Base-by-base conservation (phyloP, 2,888 invertebrate genomes). In the Eupsilia transversa region DNA sequence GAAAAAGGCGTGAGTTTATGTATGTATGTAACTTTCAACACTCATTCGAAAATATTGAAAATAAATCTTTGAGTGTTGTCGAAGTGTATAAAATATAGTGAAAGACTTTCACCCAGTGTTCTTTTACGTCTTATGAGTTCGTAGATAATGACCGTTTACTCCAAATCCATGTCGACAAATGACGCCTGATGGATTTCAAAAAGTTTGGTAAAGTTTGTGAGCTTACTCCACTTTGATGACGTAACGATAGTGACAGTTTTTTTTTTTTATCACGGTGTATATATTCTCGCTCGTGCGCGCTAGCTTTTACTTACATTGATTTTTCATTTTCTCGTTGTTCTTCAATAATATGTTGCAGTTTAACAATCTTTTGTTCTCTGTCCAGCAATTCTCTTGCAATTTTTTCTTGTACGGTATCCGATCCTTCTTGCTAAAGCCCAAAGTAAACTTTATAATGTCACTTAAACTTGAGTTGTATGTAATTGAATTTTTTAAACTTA, bases 321-420 rank as follows among this genome's bases (percentile, higher is more conserved):
- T 94, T 94, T 87, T 95, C 94, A 81, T 94, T 94, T 88, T 94
- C 92, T 27, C 89, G 87, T 69, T 91, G 91, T 77, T 94, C 93
- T 70, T 94, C 92, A 70, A 96, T 92, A n/a, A 87, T 77, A 67
- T 90, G 89, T 85, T 95, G 94, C 61, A 96, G 83, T 86, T 92
- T 90, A 30, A 85, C 81, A 79, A 95, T 94, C 88, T 92, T 93
- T 86, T 93, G 91, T 85, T 96, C 96, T 86, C 92, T 92, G 12
- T 92, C 93, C 75, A 96, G 84, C 41, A 96, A 85, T 81, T 95
- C 95, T 0, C 91, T 89, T 2, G 94, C 94, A 88, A 96, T 93
- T 89, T 94, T 94, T 72, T 95, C 93, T 77, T 93, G 92, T 17
- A 89, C 80, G 52, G 89, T 93, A 23, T 93, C 93, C 17, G 86